Evolutionary conservation across 2,113 vertebrate species (phyloP), one percentile per base, ranked within the genome.

Genomic region (Vidua macroura): DNA sequence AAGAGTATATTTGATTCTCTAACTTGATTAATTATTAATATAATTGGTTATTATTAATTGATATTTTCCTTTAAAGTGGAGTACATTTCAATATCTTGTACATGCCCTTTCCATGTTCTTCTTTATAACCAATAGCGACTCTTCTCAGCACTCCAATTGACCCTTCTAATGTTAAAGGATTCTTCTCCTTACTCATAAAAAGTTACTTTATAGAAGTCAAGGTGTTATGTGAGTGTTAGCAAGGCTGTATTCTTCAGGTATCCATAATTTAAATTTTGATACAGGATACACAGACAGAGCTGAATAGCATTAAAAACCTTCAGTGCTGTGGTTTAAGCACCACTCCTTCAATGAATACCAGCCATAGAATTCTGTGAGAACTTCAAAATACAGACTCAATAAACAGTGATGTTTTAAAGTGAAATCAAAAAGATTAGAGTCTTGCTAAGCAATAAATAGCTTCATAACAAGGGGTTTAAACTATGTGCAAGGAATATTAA

Each of bases 181-280:
- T 6, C 5, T 72, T 79, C 44, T 66, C 16, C 31, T 76, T 55
- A 85, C 17, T 66, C 22, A 60, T 24, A 70, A 68, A 9, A 83
- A 31, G 2, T 41, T 64, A 4, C 7, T 27, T 35, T 68, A 27
- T 8, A 51, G 17, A 69, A 64, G 19, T 33, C 22, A 53, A 44
- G 6, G 0, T 83, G 35, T 70, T 56, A 31, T 17, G 5, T 1
- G 0, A 83, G 11, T 15, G 6, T 49, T 58, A 83, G 22, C 13
- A 72, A 68, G 18, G 11, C 11, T 76, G 22, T 58, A 55, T 48
- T 76, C 20, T 91, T 76, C 35, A 51, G 17, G 15, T 35, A 37
- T n/a, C 41, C 23, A 35, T 41, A 72, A 68, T 49, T n/a, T 60
- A 17, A 52, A 28, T 79, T 67, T 51, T 69, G 23, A 60, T 44